phyloP scores from a whole-genome alignment of 2,113 vertebrate species.

The Brachypodius melanocephalos region DNA sequence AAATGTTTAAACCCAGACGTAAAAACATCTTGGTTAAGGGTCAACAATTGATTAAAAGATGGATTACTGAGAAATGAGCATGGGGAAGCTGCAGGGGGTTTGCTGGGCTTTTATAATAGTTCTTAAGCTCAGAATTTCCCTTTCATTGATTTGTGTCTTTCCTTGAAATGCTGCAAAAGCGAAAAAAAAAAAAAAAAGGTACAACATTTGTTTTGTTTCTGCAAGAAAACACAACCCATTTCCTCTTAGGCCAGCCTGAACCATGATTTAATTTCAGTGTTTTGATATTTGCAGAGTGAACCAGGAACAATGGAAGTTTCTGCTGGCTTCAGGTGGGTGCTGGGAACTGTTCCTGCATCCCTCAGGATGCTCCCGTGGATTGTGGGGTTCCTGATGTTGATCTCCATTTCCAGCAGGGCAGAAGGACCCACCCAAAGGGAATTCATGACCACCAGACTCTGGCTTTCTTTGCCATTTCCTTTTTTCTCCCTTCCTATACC shows the following conservation, averaged over 20 bases:
- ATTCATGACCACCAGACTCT: too few relatives aligned
- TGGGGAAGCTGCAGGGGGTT: not conserved
- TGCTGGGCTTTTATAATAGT: not conserved
- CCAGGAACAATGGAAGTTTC: not conserved
- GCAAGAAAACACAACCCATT: not conserved
- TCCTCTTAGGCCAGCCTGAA: not conserved
- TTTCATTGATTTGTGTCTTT: not conserved
- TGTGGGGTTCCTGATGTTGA: not conserved
- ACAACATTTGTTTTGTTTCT: not conserved
- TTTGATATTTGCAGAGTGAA: not conserved
- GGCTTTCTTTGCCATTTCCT: not conserved
- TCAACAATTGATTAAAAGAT: not conserved
- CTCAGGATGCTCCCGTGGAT: fast-evolving
- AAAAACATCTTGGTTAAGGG: not conserved
- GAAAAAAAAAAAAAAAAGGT: not conserved
- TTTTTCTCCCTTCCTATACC: not conserved
- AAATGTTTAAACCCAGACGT: not conserved
- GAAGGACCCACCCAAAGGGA: not conserved
- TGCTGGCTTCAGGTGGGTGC: too few relatives aligned
- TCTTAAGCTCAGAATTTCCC: not conserved
- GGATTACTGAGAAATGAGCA: not conserved
- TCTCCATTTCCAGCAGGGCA: not conserved
- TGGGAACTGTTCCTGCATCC: not conserved
- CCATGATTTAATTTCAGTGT: fast-evolving
- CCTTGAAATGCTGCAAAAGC: not conserved